These are phyloP conservation scores for Aurelia sp. DNA, from an alignment of 30 jellyfish, hydroid and myxozoan genomes.

Conservation along the genomic window DNA sequence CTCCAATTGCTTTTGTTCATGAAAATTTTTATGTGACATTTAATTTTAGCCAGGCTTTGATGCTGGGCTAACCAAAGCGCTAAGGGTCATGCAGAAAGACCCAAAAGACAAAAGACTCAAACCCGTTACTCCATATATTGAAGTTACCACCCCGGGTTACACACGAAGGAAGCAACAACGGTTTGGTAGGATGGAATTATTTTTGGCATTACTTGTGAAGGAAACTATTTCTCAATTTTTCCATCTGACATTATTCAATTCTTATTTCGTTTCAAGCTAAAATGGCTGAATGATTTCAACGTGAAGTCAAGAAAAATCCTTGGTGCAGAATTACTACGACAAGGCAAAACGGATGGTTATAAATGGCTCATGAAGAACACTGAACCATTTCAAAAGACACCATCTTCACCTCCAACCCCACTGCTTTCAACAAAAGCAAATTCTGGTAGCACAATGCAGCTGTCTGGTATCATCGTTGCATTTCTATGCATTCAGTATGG, in stretches of 20 bases:
- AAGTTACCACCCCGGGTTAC: no score
- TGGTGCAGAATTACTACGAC: conserved; percentile 73
- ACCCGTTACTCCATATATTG: no score
- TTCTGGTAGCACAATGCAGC: conserved; percentile 14
- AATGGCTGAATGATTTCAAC: conserved; percentile 83
- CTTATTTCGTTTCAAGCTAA: conserved; percentile 14
- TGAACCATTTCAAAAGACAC: conserved; percentile 42
- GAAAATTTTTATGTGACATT: no score
- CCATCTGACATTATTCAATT: background rate
- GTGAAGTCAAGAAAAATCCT: conserved; percentile 57
- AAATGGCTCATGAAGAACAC: conserved; percentile 77
- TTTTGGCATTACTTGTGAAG: background rate
- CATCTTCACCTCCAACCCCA: conserved; percentile 23
- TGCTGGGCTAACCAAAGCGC: no score
- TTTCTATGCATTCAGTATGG: no score
- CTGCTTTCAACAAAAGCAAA: background rate
- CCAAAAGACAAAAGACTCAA: no score
- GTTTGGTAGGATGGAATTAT: no score
- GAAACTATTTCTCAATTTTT: background rate
- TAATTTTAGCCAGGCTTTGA: no score
- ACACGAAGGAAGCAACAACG: no score
- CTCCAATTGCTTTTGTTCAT: no score
- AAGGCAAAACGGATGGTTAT: conserved; percentile 76
- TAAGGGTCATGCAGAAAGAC: no score
- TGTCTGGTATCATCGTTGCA: background rate